Base-by-base conservation (phyloP, 2,113 vertebrate species). In the Tetraodon nigroviridis region DNA sequence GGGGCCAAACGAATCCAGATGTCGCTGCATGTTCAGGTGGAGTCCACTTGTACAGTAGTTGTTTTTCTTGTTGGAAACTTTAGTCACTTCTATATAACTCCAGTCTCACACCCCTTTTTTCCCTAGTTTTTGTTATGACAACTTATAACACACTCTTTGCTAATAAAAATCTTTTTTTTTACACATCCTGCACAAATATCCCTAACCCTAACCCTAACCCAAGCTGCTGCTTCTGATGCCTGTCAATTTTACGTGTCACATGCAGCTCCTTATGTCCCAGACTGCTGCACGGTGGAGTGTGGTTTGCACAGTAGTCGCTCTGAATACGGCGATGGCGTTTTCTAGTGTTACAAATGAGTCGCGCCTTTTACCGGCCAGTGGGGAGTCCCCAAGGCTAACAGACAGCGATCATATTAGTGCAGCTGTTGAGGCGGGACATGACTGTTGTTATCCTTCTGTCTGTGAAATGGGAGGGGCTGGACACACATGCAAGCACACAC, bases 381-480 rank as follows among this genome's bases (percentile, higher is more conserved):
- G 83, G 83, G 84, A 82, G 83, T 82, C 79, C 86, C 76, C 61
- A 19, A 53, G 64, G 86, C 81, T 88, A 78, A 69, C 71, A 82
- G 69, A 81, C 82, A 68, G 58, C 67, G 78, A 63, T 82, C 79
- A 75, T 82, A 86, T 86, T 89, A 83, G 85, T 86, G 88, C 88
- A 88, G 88, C 88, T 88, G 88, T 85, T 87, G 81, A 74, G 74
- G 48, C 8, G 32, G 77, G 81, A 85, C 81, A 81, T 80, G 78
- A 67, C 85, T 87, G 81, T 80, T 89, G 88, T 87, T 88, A 83
- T 87, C 78, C 81, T 85, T 82, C 80, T 80, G 84, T 84, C 80
- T 84, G 79, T 71, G 69, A 69, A 53, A 46, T 67, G 70, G 80
- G 77, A 85, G 73, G 66, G 80, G 79, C 78, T 70, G 79, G 53